Conservation (phyloP, 2,113 vertebrate genomes). For the Archilochus colubris region DNA sequence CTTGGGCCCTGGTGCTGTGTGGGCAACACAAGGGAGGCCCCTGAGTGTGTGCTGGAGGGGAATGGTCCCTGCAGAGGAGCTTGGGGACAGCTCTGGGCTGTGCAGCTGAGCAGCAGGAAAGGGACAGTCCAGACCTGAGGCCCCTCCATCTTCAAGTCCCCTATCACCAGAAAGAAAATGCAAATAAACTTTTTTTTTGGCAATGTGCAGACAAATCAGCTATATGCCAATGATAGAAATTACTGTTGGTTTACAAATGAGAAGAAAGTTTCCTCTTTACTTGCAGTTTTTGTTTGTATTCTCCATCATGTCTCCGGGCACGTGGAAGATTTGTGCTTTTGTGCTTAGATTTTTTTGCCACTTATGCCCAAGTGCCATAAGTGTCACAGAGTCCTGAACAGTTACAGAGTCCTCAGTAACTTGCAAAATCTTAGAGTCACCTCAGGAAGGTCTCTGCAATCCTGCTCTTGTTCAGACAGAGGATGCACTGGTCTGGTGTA, state of each 20-base stretch:
- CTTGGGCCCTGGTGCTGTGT: accelerated
- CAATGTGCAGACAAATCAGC: neutral
- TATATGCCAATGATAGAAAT: neutral
- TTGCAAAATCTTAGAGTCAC: neutral
- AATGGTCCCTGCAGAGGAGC: neutral
- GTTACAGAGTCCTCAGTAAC: no score
- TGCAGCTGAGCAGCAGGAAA: accelerated
- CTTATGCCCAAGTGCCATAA: neutral
- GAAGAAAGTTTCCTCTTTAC: neutral
- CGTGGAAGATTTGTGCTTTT: neutral
- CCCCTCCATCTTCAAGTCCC: neutral
- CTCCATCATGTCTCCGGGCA: neutral
- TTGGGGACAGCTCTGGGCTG: neutral
- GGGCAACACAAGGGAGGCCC: accelerated
- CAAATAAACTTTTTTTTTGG: neutral
- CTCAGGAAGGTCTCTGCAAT: neutral
- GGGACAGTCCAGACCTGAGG: neutral
- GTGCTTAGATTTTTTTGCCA: neutral
- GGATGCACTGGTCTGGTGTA: neutral
- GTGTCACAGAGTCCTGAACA: neutral
- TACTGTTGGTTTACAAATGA: neutral
- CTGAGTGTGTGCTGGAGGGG: neutral
- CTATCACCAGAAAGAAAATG: neutral
- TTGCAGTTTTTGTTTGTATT: neutral
- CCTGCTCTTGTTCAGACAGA: neutral